Conservation (phyloP, 2,113 vertebrate genomes). For the Xenus cinereus region DNA sequence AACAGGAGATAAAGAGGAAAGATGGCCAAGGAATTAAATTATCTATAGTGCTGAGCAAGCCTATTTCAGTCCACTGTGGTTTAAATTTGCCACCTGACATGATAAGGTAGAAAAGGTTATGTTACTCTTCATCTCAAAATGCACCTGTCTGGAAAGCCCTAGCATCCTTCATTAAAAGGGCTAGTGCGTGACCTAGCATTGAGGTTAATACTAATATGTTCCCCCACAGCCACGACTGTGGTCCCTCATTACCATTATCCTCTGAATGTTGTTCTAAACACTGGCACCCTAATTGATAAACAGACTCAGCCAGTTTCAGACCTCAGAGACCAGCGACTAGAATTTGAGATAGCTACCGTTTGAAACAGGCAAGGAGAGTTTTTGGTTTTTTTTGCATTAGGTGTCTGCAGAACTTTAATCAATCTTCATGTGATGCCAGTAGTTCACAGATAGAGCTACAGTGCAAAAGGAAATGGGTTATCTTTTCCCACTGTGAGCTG, state of each 20-base stretch:
- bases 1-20: slow-evolving; percentile 29
- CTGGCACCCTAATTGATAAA: background rate
- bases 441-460: background rate
- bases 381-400: background rate
- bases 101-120: slow-evolving; percentile 44
- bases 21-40: slow-evolving; percentile 35
- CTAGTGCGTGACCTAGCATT: background rate
- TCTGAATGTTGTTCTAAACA: slow-evolving; percentile 10
- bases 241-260: slow-evolving; percentile 7
- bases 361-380: background rate
- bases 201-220: background rate
- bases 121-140: slow-evolving; percentile 5
- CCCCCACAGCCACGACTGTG: background rate
- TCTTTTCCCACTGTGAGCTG: background rate
- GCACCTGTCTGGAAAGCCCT: slow-evolving; percentile 25
- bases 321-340: background rate
- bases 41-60: slow-evolving; percentile 23
- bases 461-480: slow-evolving; percentile 22
- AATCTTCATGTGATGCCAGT: background rate
- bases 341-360: background rate
- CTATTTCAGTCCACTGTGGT: background rate
- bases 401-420: background rate
- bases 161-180: slow-evolving; percentile 31
- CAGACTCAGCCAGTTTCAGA: background rate
- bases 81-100: slow-evolving; percentile 55